A percentile compares a stretch with the other conserved stretches of the same genome.
phyloP scores from a whole-genome alignment of 2,888 invertebrate species.

The Apocheima hispidaria region DNA sequence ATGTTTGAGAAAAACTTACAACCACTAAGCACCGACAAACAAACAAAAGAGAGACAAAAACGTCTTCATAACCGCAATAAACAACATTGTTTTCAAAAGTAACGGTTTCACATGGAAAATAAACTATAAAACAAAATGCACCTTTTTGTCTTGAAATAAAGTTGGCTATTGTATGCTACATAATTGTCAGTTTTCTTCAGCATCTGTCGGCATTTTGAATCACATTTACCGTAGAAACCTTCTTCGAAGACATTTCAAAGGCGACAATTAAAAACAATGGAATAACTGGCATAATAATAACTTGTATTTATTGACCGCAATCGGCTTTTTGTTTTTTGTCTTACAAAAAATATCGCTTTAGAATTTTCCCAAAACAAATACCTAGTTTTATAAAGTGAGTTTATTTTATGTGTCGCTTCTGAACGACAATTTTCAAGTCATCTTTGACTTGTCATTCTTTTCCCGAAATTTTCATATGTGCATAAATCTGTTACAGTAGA shows the following conservation, averaged over 20 bases:
- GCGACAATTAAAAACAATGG: constrained; percentile 36
- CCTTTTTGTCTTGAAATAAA: not conserved
- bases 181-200: not conserved
- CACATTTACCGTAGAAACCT: constrained; percentile 22
- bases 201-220: constrained; percentile 10
- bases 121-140: not conserved
- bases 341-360: not conserved
- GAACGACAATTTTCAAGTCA: too few species aligned
- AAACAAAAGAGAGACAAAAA: constrained; percentile 45
- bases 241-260: constrained; percentile 28
- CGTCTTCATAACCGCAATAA: constrained; percentile 66
- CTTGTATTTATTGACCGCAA: constrained; percentile 18
- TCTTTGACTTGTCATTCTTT: too few species aligned
- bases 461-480: too few species aligned
- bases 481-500: too few species aligned
- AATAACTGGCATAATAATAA: constrained; percentile 11
- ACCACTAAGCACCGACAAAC: constrained; percentile 44
- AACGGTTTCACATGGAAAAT: constrained; percentile 50
- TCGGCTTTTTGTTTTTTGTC: constrained; percentile 14
- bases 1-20: constrained; percentile 6
- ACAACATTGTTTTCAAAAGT: constrained; percentile 50
- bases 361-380: not conserved
- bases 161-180: not conserved
- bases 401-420: not conserved
- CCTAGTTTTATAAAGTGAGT: not conserved